A percentile compares a stretch with the other conserved stretches of the same genome.
These are phyloP conservation scores for Penaeus indicus DNA, from an alignment of 1,140 invertebrate species.

Conservation along the genomic window DNA sequence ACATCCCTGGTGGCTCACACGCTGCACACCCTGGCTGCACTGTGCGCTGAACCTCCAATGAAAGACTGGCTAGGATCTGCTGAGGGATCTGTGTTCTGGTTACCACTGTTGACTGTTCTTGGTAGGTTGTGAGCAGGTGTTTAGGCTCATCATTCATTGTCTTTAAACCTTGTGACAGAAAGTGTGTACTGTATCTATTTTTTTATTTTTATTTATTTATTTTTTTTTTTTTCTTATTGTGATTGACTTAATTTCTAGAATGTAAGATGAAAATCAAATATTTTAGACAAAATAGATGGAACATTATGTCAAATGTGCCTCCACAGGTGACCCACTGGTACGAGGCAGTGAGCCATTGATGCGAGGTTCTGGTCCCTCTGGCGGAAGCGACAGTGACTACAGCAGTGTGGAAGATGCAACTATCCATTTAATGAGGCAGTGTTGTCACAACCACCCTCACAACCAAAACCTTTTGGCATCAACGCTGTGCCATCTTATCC, in stretches of 20 bases:
- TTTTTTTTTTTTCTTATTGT: background rate
- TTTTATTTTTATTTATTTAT: background rate
- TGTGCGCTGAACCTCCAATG: conserved; percentile 84
- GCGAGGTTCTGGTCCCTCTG: conserved; percentile 43
- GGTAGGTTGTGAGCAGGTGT: conserved; percentile 75
- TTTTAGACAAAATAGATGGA: no score
- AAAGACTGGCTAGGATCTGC: conserved; percentile 87
- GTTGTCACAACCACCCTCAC: conserved; percentile 85
- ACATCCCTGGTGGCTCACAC: conserved; percentile 70
- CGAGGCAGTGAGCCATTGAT: conserved; percentile 60
- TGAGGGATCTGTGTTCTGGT: conserved; percentile 86
- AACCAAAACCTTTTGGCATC: conserved; percentile 88
- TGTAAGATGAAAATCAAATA: background rate
- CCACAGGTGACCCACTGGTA: conserved; percentile 59
- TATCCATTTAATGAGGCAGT: conserved; percentile 73
- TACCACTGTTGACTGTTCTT: conserved; percentile 83
- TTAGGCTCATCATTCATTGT: no score
- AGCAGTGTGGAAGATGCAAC: conserved; percentile 70
- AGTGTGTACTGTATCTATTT: background rate
- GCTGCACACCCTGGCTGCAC: conserved; percentile 84
- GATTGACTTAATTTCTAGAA: background rate
- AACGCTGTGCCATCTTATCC: conserved; percentile 81
- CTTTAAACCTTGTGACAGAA: background rate
- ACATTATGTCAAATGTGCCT: background rate
- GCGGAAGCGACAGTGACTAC: conserved; percentile 57